A percentile compares a stretch with the other conserved stretches of the same genome.
These are phyloP conservation scores for Apistogramma diplotaenia DNA, from an alignment of 2,113 vertebrate genomes.

Conservation along the genomic window DNA sequence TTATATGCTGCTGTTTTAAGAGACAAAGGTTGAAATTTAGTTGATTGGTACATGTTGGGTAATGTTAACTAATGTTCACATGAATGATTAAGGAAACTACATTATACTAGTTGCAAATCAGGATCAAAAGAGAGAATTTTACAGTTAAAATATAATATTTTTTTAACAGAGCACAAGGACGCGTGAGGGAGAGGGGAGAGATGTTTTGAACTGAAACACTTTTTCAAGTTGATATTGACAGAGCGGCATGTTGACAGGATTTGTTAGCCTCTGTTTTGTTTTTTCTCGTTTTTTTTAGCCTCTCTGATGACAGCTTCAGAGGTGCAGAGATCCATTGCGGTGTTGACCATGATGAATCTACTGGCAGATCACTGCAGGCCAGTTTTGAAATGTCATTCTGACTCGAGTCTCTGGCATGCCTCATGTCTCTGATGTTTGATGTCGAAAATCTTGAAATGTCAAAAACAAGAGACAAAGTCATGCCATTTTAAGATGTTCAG, in stretches of 20 bases:
- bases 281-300: conserved; percentile 10
- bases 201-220: background rate
- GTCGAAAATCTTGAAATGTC: conserved; percentile 50
- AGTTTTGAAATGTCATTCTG: conserved; percentile 72
- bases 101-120: background rate
- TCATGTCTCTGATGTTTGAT: conserved; percentile 33
- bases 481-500: conserved; percentile 26
- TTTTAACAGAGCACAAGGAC: background rate
- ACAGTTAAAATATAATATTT: background rate
- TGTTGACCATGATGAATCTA: conserved; percentile 75
- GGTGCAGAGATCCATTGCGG: background rate
- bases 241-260: conserved; percentile 58
- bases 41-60: background rate
- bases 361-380: conserved; percentile 62
- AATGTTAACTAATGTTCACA: background rate
- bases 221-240: conserved; percentile 29
- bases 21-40: background rate
- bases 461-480: conserved; percentile 36
- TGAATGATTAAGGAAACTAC: background rate
- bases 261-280: conserved; percentile 36
- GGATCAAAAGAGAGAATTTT: background rate
- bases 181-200: background rate
- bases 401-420: conserved; percentile 53
- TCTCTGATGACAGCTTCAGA: conserved; percentile 44
- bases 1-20: background rate